Evolutionary conservation across 2,888 invertebrate species (phyloP), one percentile per base, ranked within the genome.

Genomic region (Catocala nupta): DNA sequence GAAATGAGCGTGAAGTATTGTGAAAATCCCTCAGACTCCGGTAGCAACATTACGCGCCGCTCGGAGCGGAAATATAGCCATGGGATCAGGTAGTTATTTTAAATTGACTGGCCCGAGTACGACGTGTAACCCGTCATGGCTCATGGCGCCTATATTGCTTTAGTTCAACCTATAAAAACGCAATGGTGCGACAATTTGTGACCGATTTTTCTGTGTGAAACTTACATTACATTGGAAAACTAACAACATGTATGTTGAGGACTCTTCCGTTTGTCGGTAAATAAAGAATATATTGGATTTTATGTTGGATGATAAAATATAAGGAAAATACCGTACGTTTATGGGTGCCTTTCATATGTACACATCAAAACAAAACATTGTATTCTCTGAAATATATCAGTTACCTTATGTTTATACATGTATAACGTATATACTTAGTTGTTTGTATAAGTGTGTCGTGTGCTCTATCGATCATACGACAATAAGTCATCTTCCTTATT

Each of bases 251-350:
- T 63, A 62, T 54, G 58, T 60, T 55, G 64, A 74, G 56, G 39
- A 66, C 54, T 62, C 62, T 69, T 65, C 60, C 54, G 58, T 66
- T 70, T 63, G 58, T 64, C 54, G 62, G 62, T 53, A 75, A 76
- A 76, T 75, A 77, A 59, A 64, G 50, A 65, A 65, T 63, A 68
- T 77, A 75, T 77, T 73, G 63, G 68, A 65, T 67, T 68, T 76
- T 68, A 62, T 74, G 53, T 63, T 59, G 55, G 56, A 70, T 72
- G 63, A 70, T 68, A 67, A 77, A 76, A 72, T 60, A 75, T 70
- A 77, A 78, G 68, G 73, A 72, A 70, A 76, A 75, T 7, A 59
- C 64, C 43, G n/a, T 54, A 60, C 55, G 59, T 72, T 74, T 72
- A 56, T 66, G 50, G 55, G 11, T 55, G 50, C 48, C 62, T 63